Conservation (phyloP, 1,140 invertebrate species). For the Charaxes varanes region DNA sequence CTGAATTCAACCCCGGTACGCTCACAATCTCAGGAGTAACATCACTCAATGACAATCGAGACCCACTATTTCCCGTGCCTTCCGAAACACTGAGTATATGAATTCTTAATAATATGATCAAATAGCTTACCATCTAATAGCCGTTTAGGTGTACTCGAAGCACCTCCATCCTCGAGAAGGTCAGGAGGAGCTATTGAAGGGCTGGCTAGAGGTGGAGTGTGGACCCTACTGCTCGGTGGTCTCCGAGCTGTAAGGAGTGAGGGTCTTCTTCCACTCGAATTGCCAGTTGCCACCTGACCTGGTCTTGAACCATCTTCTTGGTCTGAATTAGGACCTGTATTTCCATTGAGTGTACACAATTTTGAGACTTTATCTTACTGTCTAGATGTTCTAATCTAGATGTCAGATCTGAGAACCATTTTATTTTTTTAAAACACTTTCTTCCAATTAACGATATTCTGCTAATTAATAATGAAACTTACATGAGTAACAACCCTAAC, state of each 20-base stretch:
- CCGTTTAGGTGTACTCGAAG: slow-evolving; percentile 82
- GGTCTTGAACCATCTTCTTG: slow-evolving; percentile 80
- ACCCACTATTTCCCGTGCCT: too few species aligned
- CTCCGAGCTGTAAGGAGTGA: slow-evolving; percentile 74
- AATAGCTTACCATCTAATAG: slow-evolving; percentile 72
- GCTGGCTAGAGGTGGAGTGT: slow-evolving; percentile 78
- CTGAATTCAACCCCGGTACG: too few species aligned
- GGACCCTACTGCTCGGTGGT: slow-evolving; percentile 74
- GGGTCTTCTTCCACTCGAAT: slow-evolving; percentile 67
- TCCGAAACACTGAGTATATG: not conserved
- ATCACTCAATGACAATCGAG: too few species aligned
- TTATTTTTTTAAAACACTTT: too few species aligned
- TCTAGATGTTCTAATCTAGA: too few species aligned
- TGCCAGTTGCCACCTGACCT: slow-evolving; percentile 77
- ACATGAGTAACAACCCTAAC: too few species aligned
- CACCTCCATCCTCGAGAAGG: slow-evolving; percentile 78
- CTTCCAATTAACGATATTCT: too few species aligned
- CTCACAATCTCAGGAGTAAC: too few species aligned
- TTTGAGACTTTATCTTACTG: too few species aligned
- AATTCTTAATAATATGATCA: not conserved
- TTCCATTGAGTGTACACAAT: too few species aligned
- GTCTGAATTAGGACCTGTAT: slow-evolving; percentile 77
- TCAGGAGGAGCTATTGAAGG: slow-evolving; percentile 77
- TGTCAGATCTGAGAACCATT: too few species aligned
- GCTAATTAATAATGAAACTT: too few species aligned